phyloP scores from a whole-genome alignment of 2,888 invertebrate species.

The Drosophila quinaria region DNA sequence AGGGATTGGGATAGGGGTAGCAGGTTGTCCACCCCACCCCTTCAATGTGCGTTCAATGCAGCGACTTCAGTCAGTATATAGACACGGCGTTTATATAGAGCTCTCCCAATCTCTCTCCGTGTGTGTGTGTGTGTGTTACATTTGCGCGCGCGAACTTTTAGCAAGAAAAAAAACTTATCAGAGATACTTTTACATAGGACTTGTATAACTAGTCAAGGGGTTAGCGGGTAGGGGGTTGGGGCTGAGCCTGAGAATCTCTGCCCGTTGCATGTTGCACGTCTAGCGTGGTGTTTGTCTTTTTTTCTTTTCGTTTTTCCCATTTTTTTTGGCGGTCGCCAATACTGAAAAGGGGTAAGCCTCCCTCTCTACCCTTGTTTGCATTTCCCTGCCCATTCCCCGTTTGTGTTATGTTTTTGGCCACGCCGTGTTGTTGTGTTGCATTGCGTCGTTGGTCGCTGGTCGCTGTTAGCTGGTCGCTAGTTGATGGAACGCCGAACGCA shows the following conservation, averaged over 20 bases:
- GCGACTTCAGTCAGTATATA: constrained; percentile 54
- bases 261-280: constrained; percentile 75
- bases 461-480: constrained; percentile 59
- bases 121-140: constrained; percentile 40
- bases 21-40: neutral
- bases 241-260: constrained; percentile 28
- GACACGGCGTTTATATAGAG: constrained; percentile 43
- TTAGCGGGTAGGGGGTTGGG: neutral
- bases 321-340: constrained; percentile 65
- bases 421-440: constrained; percentile 27
- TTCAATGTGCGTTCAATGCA: constrained; percentile 55
- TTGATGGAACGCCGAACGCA: constrained; percentile 83
- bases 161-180: constrained; percentile 75
- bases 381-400: constrained; percentile 18
- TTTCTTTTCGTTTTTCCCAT: neutral
- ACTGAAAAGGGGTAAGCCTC: constrained; percentile 32
- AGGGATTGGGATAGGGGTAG: neutral
- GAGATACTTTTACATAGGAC: constrained; percentile 68
- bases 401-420: constrained; percentile 53
- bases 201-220: constrained; percentile 12
- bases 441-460: constrained; percentile 56
- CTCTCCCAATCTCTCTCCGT: constrained; percentile 12
- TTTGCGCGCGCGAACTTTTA: constrained; percentile 76
- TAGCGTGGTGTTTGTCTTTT: constrained; percentile 31
- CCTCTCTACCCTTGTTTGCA: neutral